Evolutionary conservation across 2,888 invertebrate genomes (phyloP).

Genomic region (Euplexia lucipara): DNA sequence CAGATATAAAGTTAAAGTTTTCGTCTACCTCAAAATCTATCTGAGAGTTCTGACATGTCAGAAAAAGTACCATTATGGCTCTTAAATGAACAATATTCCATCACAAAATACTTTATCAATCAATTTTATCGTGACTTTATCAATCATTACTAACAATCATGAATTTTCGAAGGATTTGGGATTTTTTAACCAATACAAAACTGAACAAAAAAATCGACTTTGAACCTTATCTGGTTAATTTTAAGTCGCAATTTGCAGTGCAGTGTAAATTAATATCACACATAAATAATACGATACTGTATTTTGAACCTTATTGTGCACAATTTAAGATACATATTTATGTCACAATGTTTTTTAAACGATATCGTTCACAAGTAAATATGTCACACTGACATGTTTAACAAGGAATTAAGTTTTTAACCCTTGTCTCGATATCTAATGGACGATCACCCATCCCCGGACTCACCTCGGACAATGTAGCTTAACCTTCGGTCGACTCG

Average conservation of each 20-base stretch:
- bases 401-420: slow-evolving; percentile 45
- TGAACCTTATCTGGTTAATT: neutral
- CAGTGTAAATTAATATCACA: no score
- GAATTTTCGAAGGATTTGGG: slow-evolving; percentile 43
- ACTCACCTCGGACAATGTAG: no score
- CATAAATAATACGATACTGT: no score
- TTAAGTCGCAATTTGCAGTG: slow-evolving; percentile 2
- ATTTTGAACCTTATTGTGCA: neutral
- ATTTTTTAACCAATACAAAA: slow-evolving; percentile 13
- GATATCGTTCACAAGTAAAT: slow-evolving; percentile 12
- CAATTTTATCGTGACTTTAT: slow-evolving; percentile 42
- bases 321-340: neutral
- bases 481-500: no score
- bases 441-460: neutral
- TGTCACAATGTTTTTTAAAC: neutral
- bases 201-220: neutral
- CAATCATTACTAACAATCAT: slow-evolving; percentile 48
- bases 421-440: slow-evolving; percentile 32
- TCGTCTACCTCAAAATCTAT: no score
- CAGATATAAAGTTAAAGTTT: no score
- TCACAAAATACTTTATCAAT: slow-evolving; percentile 24
- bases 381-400: slow-evolving; percentile 57
- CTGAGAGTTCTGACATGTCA: neutral
- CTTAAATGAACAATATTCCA: slow-evolving; percentile 6
- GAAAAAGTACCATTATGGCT: neutral